A percentile compares a stretch with the other conserved stretches of the same genome.
Conservation (phyloP, 2,113 vertebrate species). For the Stomatorhinus ivindoensis region DNA sequence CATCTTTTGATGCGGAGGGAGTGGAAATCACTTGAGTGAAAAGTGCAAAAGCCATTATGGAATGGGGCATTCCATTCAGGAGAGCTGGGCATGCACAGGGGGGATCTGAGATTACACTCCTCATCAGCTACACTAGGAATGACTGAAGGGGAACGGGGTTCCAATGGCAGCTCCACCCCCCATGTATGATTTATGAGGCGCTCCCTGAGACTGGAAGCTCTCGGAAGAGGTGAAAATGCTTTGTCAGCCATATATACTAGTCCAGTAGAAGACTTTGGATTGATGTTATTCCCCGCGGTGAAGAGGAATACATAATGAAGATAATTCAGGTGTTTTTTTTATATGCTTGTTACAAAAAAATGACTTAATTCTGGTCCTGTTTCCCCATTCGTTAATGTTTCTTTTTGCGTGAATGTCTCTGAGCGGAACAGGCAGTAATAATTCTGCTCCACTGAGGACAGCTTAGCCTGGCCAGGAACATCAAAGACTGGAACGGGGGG, state of each 20-base stretch:
- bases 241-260: neutral
- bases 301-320: neutral
- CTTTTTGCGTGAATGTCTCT: neutral
- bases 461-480: neutral
- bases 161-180: neutral
- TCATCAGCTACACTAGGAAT: neutral
- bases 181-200: neutral
- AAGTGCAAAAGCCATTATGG: neutral
- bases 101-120: neutral
- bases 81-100: neutral
- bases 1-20: neutral
- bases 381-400: neutral
- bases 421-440: neutral
- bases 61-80: neutral
- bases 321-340: neutral
- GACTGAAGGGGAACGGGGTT: neutral
- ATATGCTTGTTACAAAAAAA: neutral
- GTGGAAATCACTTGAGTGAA: neutral
- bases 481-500: neutral
- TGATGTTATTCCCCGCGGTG: neutral
- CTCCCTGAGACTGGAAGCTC: neutral
- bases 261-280: neutral
- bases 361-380: neutral
- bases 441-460: neutral
- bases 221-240: neutral